Percentiles rank a stretch among this genome's conserved stretches.
phyloP scores from a whole-genome alignment of 1,140 invertebrate genomes.

The Drosophila subobscura region DNA sequence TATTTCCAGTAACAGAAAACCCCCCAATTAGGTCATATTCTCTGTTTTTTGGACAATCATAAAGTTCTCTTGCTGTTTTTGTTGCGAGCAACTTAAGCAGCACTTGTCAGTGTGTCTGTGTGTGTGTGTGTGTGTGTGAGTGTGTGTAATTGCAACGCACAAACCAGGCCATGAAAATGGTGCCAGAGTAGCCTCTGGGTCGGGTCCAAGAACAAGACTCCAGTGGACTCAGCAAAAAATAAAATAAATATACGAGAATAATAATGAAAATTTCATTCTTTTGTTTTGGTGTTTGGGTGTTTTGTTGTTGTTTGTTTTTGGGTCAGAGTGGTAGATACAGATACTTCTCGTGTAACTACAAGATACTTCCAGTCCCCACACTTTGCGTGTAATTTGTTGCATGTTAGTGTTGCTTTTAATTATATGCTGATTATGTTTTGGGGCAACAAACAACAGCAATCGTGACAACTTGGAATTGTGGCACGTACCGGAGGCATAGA shows the following conservation, averaged over 20 bases:
- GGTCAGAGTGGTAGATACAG: conserved; percentile 52
- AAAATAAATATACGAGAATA: conserved; percentile 56
- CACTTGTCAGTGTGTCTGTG: conserved; percentile 10
- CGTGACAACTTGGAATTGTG: conserved; percentile 61
- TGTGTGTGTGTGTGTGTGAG: background rate
- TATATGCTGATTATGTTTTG: conserved; percentile 79
- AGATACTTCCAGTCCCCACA: conserved; percentile 37
- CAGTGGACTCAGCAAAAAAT: conserved; percentile 58
- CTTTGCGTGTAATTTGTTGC: conserved; percentile 76
- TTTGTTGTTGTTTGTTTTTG: conserved; percentile 53
- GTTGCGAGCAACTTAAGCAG: conserved; percentile 27
- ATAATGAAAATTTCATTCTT: conserved; percentile 18
- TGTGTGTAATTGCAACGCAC: conserved; percentile 65
- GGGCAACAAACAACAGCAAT: conserved; percentile 43
- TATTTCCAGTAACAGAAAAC: conserved; percentile 12
- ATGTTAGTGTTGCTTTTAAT: conserved; percentile 78
- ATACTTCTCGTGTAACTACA: conserved; percentile 50
- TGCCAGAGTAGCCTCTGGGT: conserved; percentile 39
- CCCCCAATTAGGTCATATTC: conserved; percentile 49
- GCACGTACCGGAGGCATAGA: conserved; percentile 58
- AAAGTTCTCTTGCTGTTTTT: conserved; percentile 31
- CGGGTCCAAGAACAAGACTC: too few species aligned
- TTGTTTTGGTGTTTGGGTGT: conserved; percentile 14
- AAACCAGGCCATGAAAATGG: conserved; percentile 59
- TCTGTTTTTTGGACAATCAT: conserved; percentile 35